phyloP scores from a whole-genome alignment of 2,113 vertebrate genomes.

The Leucoraja erinaceus region DNA sequence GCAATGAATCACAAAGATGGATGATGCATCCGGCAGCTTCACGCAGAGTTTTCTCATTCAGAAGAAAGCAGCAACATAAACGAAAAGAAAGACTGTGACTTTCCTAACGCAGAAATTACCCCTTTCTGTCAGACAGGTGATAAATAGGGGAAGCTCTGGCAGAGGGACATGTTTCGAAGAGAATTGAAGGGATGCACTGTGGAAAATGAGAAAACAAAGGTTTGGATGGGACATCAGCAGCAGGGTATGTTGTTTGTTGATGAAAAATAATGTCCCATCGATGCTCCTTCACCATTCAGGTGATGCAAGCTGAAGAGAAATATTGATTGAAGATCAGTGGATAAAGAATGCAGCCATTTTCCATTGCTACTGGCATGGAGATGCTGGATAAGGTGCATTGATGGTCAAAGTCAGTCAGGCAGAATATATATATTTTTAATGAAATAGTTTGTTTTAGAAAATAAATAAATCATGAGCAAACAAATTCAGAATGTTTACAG shows the following conservation, averaged over 20 bases:
- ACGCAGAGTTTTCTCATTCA: slow-evolving; percentile 57
- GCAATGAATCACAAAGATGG: slow-evolving; percentile 60
- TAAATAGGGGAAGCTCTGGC: slow-evolving; percentile 58
- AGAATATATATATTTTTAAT: background rate
- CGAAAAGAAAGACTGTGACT: slow-evolving; percentile 58
- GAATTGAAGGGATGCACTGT: slow-evolving; percentile 16
- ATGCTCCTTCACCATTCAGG: background rate
- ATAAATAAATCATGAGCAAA: too few species aligned
- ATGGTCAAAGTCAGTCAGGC: background rate
- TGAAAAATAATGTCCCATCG: slow-evolving; percentile 15
- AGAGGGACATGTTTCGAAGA: slow-evolving; percentile 47
- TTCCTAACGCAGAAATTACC: slow-evolving; percentile 54
- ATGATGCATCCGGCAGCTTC: slow-evolving; percentile 48
- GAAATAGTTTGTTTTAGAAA: too few species aligned
- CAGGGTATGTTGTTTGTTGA: slow-evolving; percentile 25
- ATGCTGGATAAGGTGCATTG: background rate
- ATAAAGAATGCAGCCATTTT: background rate
- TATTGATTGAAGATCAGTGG: background rate
- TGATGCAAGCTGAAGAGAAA: background rate
- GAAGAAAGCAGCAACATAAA: slow-evolving; percentile 54
- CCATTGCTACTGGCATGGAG: background rate
- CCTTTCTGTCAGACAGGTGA: slow-evolving; percentile 58
- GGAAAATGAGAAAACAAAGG: slow-evolving; percentile 44
- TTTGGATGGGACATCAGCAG: slow-evolving; percentile 37
- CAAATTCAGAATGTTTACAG: too few species aligned